phyloP scores from a whole-genome alignment of 2,888 invertebrate genomes.

The Microplitis manilae region DNA sequence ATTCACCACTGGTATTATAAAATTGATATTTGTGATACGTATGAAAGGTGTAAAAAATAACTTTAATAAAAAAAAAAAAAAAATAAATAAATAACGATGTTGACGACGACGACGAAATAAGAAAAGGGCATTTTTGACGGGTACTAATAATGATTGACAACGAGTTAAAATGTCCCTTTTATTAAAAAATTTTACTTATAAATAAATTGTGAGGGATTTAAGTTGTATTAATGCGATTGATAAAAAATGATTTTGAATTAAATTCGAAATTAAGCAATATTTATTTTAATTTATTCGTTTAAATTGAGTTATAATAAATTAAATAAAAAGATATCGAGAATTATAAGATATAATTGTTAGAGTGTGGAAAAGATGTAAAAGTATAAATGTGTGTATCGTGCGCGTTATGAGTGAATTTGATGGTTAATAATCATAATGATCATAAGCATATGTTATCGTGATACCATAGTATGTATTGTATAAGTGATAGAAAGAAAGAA shows the following conservation, averaged over 20 bases:
- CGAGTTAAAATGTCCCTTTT: background rate
- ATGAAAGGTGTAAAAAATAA: background rate
- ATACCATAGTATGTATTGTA: conserved; percentile 20
- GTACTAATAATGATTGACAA: conserved; percentile 7
- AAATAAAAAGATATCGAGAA: background rate
- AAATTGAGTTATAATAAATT: background rate
- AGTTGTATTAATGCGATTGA: background rate
- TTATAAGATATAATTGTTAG: background rate
- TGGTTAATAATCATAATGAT: conserved; percentile 18
- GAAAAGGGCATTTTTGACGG: background rate
- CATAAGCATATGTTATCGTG: conserved; percentile 35
- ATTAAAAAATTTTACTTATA: background rate
- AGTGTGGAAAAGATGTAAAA: background rate
- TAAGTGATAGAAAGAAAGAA: background rate
- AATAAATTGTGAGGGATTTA: conserved; percentile 1
- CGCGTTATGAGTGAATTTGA: conserved; percentile 28
- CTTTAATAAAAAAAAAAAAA: background rate
- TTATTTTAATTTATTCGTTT: background rate
- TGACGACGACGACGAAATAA: background rate
- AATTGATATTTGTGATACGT: background rate
- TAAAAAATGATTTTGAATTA: background rate
- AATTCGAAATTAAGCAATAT: background rate
- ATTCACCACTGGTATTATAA: background rate
- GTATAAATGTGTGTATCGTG: conserved; percentile 3
- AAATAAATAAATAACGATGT: background rate